A percentile compares a stretch with the other conserved stretches of the same genome.
These are phyloP conservation scores for Diaphora mendica DNA, from an alignment of 2,888 invertebrate species.

Conservation along the genomic window DNA sequence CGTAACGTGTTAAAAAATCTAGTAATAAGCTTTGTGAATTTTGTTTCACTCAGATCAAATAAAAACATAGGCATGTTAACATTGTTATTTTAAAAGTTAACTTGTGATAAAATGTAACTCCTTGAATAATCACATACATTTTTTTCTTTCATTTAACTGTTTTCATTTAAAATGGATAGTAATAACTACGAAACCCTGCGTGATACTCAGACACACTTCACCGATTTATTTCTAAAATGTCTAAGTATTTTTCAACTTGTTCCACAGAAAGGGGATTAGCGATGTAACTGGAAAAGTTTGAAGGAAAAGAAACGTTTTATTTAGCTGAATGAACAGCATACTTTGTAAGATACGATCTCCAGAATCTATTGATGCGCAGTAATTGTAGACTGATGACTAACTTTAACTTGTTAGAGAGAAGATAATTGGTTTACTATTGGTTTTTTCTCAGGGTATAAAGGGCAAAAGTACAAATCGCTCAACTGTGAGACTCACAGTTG, in stretches of 20 bases:
- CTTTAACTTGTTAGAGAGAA: conserved; percentile 7
- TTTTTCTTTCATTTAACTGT: no score
- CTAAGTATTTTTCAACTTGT: not conserved
- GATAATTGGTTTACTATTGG: not conserved
- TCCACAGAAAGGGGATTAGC: conserved; percentile 12
- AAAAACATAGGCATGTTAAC: no score
- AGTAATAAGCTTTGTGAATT: no score
- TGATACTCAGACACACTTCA: not conserved
- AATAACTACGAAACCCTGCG: not conserved
- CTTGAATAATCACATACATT: no score
- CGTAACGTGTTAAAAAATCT: no score
- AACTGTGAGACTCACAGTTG: no score
- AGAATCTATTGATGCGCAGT: not conserved
- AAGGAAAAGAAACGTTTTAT: conserved; percentile 32
- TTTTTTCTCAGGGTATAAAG: not conserved
- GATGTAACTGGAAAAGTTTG: conserved; percentile 41
- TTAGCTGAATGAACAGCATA: conserved; percentile 19
- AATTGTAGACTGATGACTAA: not conserved
- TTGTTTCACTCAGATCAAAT: no score
- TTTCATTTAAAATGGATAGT: not conserved
- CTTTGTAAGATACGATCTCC: conserved; percentile 2
- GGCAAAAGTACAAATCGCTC: no score
- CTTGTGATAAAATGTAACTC: no score
- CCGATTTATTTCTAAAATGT: not conserved
- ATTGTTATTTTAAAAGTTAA: no score